Conservation (phyloP, 2,113 vertebrate species). For the Miniopterus natalensis region DNA sequence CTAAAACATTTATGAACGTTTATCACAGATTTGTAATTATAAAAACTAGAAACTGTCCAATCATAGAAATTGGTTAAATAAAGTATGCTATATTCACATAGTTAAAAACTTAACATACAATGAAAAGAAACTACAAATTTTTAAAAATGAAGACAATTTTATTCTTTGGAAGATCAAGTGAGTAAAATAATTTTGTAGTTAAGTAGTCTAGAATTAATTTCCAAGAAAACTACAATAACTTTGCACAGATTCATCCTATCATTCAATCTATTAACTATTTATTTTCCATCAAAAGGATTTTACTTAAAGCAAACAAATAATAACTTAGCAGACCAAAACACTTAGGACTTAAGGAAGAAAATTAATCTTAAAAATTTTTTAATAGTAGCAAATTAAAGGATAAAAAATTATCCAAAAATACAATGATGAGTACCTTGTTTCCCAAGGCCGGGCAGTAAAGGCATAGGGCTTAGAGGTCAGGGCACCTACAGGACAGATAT, state of each 20-base stretch:
- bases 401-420: constrained; percentile 9
- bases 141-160: neutral
- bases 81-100: neutral
- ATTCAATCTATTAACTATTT: neutral
- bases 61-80: constrained; percentile 15
- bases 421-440: constrained; percentile 93
- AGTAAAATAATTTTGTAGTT: constrained; percentile 32
- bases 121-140: neutral
- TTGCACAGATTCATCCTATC: neutral
- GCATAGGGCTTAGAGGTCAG: constrained; percentile 99
- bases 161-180: neutral
- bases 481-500: constrained; percentile 98
- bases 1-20: neutral
- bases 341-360: constrained; percentile 39
- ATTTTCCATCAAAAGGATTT: constrained; percentile 44
- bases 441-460: constrained; percentile 98
- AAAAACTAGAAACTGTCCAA: neutral
- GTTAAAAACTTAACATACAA: constrained; percentile 31
- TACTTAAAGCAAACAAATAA: constrained; percentile 58
- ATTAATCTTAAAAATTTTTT: neutral
- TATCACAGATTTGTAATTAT: neutral
- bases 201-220: constrained; percentile 48
- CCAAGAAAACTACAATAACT: constrained; percentile 37
- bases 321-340: constrained; percentile 24
- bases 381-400: neutral